Percentiles rank a stretch among this genome's conserved stretches.
Conservation (phyloP, 2,113 vertebrate genomes). For the Dromaius novaehollandiae region DNA sequence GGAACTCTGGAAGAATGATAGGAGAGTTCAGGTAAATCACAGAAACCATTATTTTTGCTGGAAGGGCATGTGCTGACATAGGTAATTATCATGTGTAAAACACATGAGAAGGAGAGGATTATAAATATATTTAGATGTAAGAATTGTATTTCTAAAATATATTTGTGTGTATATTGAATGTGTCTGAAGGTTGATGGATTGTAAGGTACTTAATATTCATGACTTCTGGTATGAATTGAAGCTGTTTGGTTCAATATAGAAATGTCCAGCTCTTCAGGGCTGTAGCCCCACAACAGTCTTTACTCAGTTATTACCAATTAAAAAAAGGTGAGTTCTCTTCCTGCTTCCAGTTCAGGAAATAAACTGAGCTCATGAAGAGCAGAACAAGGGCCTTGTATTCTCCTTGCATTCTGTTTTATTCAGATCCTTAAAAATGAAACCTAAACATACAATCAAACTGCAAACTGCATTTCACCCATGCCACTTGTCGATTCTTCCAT, state of each 20-base stretch:
- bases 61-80: neutral
- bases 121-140: neutral
- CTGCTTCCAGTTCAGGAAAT: neutral
- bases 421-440: slow-evolving; percentile 32
- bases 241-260: neutral
- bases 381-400: neutral
- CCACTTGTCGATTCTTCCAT: slow-evolving; percentile 32
- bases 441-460: slow-evolving; percentile 1
- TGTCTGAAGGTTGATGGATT: neutral
- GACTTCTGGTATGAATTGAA: neutral
- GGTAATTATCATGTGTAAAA: neutral
- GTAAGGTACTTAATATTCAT: neutral
- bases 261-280: neutral
- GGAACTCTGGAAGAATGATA: neutral
- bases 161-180: neutral
- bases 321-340: neutral
- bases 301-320: neutral
- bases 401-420: neutral
- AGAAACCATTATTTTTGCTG: neutral
- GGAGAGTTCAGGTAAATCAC: neutral
- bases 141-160: neutral
- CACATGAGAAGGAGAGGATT: neutral
- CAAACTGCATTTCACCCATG: slow-evolving; percentile 31
- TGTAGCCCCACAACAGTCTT: neutral
- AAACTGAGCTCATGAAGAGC: neutral